phyloP scores from a whole-genome alignment of 2,888 invertebrate genomes.

The Operophtera brumata region DNA sequence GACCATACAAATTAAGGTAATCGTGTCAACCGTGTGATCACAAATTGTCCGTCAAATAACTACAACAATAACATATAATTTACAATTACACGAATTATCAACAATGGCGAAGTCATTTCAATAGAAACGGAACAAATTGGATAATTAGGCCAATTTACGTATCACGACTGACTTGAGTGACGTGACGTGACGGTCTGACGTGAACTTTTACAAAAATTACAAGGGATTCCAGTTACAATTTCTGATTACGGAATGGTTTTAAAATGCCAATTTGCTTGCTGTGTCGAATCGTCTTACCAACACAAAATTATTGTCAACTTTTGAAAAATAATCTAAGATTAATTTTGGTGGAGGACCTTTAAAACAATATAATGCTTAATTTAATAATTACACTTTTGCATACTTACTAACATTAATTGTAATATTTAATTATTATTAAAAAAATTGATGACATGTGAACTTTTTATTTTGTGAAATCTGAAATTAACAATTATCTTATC shows the following conservation, averaged over 20 bases:
- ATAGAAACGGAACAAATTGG: slow-evolving; percentile 68
- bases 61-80: slow-evolving; percentile 30
- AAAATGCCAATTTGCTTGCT: neutral
- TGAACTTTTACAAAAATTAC: slow-evolving; percentile 24
- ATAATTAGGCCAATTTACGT: slow-evolving; percentile 68
- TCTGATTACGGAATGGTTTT: slow-evolving; percentile 4
- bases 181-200: slow-evolving; percentile 24
- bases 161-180: slow-evolving; percentile 54
- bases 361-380: too few species aligned
- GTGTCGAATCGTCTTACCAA: neutral
- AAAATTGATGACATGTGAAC: too few species aligned
- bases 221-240: slow-evolving; percentile 15
- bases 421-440: too few species aligned
- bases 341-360: too few species aligned
- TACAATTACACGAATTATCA: slow-evolving; percentile 44
- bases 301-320: too few species aligned
- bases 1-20: slow-evolving; percentile 5
- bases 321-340: too few species aligned
- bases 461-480: too few species aligned
- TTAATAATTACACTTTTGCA: too few species aligned
- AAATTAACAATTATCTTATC: too few species aligned
- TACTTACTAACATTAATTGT: too few species aligned
- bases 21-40: slow-evolving; percentile 11
- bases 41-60: slow-evolving; percentile 22
- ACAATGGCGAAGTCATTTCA: slow-evolving; percentile 49